phyloP scores from a whole-genome alignment of 2,888 invertebrate genomes.

The Sinelater perroti region DNA sequence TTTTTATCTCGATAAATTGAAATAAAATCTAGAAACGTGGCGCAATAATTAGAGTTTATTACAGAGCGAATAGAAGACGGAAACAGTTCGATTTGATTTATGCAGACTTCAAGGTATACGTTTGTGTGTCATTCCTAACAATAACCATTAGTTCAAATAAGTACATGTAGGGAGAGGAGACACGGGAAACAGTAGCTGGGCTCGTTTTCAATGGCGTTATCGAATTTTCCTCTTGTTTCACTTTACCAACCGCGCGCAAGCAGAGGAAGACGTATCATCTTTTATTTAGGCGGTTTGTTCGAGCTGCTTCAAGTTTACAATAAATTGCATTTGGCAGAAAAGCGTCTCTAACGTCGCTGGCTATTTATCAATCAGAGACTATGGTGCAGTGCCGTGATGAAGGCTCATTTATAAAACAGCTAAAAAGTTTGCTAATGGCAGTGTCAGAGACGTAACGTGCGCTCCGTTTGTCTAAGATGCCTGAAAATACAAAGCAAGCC shows the following conservation, averaged over 20 bases:
- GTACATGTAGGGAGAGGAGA: neutral
- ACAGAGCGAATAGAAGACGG: constrained; percentile 20
- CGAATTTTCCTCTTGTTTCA: constrained; percentile 1
- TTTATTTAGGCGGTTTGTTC: constrained; percentile 11
- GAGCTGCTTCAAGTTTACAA: constrained; percentile 7
- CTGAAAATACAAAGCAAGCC: no score
- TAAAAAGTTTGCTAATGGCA: constrained; percentile 17
- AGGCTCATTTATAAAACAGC: constrained; percentile 13
- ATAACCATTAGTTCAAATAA: constrained; percentile 12
- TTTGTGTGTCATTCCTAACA: constrained; percentile 6
- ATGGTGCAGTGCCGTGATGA: constrained; percentile 10
- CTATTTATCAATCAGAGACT: constrained; percentile 14
- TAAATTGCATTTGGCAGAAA: constrained; percentile 18
- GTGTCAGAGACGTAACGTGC: constrained; percentile 1
- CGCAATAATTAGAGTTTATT: constrained; percentile 26
- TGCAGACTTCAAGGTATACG: neutral
- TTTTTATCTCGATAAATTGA: no score
- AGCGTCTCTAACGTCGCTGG: constrained; percentile 15
- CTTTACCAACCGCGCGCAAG: neutral
- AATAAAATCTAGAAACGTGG: neutral
- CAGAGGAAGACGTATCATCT: constrained; percentile 7
- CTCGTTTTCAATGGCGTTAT: constrained; percentile 1
- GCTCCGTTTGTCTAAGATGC: constrained; percentile 11
- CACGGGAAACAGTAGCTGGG: neutral
- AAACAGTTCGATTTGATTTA: constrained; percentile 16